phyloP scores from a whole-genome alignment of 2,113 vertebrate species.

The Epinephelus lanceolatus region DNA sequence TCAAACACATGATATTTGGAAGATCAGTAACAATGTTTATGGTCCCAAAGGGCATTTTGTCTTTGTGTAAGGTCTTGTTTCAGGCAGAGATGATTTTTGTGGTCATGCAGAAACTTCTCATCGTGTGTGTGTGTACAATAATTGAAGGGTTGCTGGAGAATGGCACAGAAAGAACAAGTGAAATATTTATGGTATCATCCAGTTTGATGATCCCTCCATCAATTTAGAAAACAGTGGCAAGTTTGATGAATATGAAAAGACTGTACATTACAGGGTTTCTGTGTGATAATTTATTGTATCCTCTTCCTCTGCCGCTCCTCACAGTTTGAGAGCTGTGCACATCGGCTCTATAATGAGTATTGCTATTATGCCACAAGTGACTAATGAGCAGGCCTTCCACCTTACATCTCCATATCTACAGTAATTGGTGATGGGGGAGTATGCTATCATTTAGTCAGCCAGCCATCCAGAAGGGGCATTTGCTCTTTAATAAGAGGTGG shows the following conservation, averaged over 20 bases:
- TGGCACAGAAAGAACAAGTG: neutral
- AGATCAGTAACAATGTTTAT: conserved; percentile 23
- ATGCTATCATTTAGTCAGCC: conserved; percentile 16
- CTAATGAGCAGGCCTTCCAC: conserved; percentile 25
- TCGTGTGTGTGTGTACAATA: neutral
- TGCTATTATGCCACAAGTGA: neutral
- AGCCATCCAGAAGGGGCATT: neutral
- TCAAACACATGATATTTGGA: conserved; percentile 43
- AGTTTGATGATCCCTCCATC: neutral
- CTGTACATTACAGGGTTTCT: neutral
- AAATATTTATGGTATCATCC: neutral
- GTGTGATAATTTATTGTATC: neutral
- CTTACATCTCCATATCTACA: neutral
- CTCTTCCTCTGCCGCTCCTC: neutral
- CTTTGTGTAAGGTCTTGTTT: conserved; percentile 20
- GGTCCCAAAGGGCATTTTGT: conserved; percentile 31
- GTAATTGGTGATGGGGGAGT: conserved; percentile 2
- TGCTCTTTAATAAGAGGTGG: neutral
- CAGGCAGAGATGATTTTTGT: neutral
- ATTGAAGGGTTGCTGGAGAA: conserved; percentile 5
- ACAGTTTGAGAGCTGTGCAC: neutral
- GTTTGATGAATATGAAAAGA: neutral
- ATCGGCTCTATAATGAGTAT: conserved; percentile 12
- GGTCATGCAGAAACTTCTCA: neutral
- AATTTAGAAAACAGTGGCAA: neutral